These are phyloP conservation scores for Otus sunia DNA, from an alignment of 2,113 vertebrate genomes.

Conservation along the genomic window DNA sequence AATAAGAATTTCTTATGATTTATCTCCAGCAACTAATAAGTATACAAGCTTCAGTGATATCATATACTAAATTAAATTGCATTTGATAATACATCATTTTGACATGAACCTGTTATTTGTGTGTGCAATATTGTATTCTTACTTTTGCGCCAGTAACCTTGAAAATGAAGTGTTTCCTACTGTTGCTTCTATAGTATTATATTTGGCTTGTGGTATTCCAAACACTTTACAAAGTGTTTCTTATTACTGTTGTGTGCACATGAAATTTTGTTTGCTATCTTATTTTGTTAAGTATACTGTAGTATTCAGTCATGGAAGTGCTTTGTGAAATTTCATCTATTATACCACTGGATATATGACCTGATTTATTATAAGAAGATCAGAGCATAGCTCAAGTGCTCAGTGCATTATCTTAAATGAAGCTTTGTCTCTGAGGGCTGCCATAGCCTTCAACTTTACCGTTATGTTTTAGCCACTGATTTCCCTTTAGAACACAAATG, in stretches of 20 bases:
- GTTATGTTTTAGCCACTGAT: slow-evolving; percentile 5
- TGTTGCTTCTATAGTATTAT: not conserved
- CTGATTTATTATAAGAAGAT: slow-evolving; percentile 24
- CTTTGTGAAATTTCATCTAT: slow-evolving; percentile 16
- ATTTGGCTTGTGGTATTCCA: not conserved
- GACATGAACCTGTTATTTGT: not conserved
- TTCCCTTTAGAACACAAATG: slow-evolving; percentile 40
- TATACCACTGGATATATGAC: not conserved
- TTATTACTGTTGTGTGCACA: not conserved
- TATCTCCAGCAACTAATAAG: not conserved
- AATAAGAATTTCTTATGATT: not conserved
- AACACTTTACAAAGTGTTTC: not conserved
- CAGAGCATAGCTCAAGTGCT: not conserved
- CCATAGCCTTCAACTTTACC: not conserved
- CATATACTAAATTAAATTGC: not conserved
- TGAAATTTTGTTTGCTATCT: not conserved
- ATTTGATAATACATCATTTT: not conserved
- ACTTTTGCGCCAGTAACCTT: not conserved
- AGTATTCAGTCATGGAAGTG: not conserved
- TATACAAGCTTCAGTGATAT: not conserved
- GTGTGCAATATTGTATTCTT: not conserved
- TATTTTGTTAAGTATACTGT: not conserved
- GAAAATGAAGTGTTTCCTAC: not conserved
- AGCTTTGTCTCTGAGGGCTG: slow-evolving; percentile 8
- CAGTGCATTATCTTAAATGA: slow-evolving; percentile 17